Conservation (phyloP, 2,888 invertebrate species). For the Timema cristinae region DNA sequence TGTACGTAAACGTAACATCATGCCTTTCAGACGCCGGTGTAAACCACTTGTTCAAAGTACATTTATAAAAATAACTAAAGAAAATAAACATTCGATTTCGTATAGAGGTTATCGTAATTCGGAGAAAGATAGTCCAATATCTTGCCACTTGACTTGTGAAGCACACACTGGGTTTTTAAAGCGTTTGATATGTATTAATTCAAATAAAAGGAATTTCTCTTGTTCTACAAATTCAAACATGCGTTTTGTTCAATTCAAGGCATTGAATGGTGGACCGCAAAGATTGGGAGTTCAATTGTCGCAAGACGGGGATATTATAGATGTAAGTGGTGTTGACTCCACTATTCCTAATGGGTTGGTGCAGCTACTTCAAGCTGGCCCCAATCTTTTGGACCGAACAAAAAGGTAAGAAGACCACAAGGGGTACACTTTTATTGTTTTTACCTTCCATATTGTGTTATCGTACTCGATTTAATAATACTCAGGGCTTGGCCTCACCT, state of each 20-base stretch:
- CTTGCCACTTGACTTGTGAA: too few relatives aligned
- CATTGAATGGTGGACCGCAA: conserved; percentile 44
- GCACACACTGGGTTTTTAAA: neutral
- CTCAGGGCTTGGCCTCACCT: too few relatives aligned
- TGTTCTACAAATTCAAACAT: conserved; percentile 17
- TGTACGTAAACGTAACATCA: too few relatives aligned
- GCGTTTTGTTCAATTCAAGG: conserved; percentile 31
- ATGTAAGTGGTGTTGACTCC: conserved; percentile 54
- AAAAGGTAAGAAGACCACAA: conserved; percentile 48
- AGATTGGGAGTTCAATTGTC: conserved; percentile 66
- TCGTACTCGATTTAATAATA: too few relatives aligned
- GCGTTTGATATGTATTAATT: neutral
- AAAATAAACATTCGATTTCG: too few relatives aligned
- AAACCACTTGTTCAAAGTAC: too few relatives aligned
- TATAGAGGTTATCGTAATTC: too few relatives aligned
- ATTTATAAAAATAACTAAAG: too few relatives aligned
- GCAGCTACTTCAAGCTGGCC: conserved; percentile 51
- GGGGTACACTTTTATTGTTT: too few relatives aligned
- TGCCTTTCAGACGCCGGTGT: too few relatives aligned
- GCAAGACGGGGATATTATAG: conserved; percentile 63
- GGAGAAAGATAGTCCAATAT: too few relatives aligned
- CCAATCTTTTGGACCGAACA: conserved; percentile 49
- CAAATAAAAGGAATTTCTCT: conserved; percentile 40
- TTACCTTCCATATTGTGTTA: too few relatives aligned
- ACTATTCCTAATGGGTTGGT: conserved; percentile 54